Conservation (phyloP, 1,140 invertebrate genomes). For the Bombyx mandarina region DNA sequence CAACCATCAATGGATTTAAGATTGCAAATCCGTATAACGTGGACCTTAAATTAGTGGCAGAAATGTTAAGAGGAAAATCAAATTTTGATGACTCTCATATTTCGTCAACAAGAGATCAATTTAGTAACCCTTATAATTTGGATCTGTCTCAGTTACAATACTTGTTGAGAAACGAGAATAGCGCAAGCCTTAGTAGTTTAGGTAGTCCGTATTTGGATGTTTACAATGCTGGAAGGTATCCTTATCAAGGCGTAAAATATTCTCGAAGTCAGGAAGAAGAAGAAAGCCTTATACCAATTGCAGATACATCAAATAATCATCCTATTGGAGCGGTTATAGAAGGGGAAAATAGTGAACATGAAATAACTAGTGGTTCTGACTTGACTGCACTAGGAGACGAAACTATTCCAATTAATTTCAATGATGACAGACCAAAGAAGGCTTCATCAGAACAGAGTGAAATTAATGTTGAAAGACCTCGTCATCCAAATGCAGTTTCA, state of each 20-base stretch:
- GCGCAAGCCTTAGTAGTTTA: conserved; percentile 25
- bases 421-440: conserved; percentile 34
- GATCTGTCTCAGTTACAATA: conserved; percentile 59
- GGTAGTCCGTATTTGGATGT: conserved; percentile 44
- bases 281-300: conserved; percentile 52
- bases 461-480: conserved; percentile 26
- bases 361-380: conserved; percentile 26
- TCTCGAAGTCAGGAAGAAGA: conserved; percentile 63
- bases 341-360: conserved; percentile 43
- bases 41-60: conserved; percentile 61
- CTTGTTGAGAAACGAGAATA: conserved; percentile 52
- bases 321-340: conserved; percentile 66
- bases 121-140: conserved; percentile 48
- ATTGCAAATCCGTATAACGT: conserved; percentile 66
- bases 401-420: conserved; percentile 20
- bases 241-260: conserved; percentile 58
- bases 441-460: conserved; percentile 24
- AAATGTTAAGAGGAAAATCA: conserved; percentile 64
- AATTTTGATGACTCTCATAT: conserved; percentile 45
- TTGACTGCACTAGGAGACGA: conserved; percentile 32
- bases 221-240: conserved; percentile 35
- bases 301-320: conserved; percentile 53
- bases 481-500: conserved; percentile 39
- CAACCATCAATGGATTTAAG: conserved; percentile 62
- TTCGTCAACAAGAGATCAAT: conserved; percentile 39